Conservation (phyloP, 2,797 vertebrate genomes). For the Anniella stebbinsi region DNA sequence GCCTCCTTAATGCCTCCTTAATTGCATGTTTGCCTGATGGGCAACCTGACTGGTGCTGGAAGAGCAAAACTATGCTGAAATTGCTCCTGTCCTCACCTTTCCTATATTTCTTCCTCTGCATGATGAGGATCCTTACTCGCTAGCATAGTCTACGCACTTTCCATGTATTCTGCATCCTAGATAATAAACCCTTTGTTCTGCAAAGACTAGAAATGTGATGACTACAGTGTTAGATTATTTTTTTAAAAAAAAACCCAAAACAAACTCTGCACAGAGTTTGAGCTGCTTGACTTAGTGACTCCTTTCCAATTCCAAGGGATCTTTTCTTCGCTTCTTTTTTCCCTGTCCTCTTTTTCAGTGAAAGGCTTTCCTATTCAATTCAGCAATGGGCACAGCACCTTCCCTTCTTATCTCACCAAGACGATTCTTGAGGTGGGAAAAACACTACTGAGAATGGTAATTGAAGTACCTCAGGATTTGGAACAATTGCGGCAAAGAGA, state of each 20-base stretch:
- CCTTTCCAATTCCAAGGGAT: conserved; percentile 69
- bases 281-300: conserved; percentile 46
- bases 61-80: neutral
- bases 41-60: neutral
- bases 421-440: neutral
- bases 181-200: conserved; percentile 66
- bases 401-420: conserved; percentile 39
- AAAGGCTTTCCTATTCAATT: conserved; percentile 55
- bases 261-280: conserved; percentile 45
- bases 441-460: neutral
- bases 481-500: conserved; percentile 48
- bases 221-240: conserved; percentile 48
- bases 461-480: conserved; percentile 38
- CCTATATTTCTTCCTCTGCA: neutral
- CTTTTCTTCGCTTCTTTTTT: conserved; percentile 50
- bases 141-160: conserved; percentile 47
- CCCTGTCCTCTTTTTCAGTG: conserved; percentile 47
- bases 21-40: neutral
- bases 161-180: conserved; percentile 50
- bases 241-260: conserved; percentile 11
- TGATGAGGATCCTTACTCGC: conserved; percentile 39
- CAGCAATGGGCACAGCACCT: conserved; percentile 23
- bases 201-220: conserved; percentile 63
- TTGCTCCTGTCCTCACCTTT: neutral
- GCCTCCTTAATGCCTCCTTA: too few species aligned